Conservation (phyloP, 2,113 vertebrate genomes). For the Lepisosteus oculatus region DNA sequence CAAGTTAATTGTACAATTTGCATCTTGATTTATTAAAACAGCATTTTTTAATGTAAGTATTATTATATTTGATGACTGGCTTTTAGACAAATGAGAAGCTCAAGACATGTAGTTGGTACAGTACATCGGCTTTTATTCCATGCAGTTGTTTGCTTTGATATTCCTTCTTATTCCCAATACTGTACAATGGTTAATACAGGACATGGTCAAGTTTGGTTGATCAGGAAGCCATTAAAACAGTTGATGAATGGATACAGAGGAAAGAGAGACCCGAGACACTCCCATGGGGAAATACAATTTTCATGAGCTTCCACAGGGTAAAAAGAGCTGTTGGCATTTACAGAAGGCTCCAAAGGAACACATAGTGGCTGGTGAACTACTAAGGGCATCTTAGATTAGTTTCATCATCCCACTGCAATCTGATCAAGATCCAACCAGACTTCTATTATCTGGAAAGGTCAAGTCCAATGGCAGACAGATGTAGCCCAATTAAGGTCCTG, state of each 20-base stretch:
- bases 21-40: too few species aligned
- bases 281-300: conserved; percentile 38
- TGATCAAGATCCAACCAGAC: too few species aligned
- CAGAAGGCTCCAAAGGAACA: conserved; percentile 28
- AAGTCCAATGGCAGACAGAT: too few species aligned
- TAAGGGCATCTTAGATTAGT: too few species aligned
- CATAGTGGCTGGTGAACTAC: background rate
- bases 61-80: too few species aligned
- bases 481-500: too few species aligned
- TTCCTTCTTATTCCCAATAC: conserved; percentile 75
- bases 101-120: conserved; percentile 54
- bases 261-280: conserved; percentile 38
- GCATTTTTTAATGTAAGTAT: too few species aligned
- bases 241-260: conserved; percentile 42
- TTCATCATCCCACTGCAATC: too few species aligned
- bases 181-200: conserved; percentile 76
- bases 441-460: too few species aligned
- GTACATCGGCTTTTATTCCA: conserved; percentile 94
- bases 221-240: conserved; percentile 61
- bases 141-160: conserved; percentile 87
- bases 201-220: conserved; percentile 63
- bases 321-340: conserved; percentile 34
- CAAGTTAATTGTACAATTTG: too few species aligned
- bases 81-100: too few species aligned
- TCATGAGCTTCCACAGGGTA: conserved; percentile 14